Base-by-base conservation (phyloP, 2,888 invertebrate species). In the Diarsia rubi region DNA sequence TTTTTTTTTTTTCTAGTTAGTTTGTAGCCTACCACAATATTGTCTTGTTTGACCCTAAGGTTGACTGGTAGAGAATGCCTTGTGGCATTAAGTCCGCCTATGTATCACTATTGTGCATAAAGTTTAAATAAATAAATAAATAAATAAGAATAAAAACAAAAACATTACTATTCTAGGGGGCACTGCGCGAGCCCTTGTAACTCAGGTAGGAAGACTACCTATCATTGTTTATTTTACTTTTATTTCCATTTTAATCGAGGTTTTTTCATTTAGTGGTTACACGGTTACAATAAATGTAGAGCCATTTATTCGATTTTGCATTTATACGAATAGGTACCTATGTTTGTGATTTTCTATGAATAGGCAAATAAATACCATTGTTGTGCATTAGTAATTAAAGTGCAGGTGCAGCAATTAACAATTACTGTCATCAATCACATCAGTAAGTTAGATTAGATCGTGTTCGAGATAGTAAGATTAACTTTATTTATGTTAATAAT, bases 361-460 rank as follows among this genome's bases (percentile, higher is more conserved):
- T 27, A 19, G 2, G 27, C 19, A 47, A 14, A 3, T 45, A 27
- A 14, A 1, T 44, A 69, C 19, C 9, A 70, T 42, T 42, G 5
- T 63, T 68, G 6, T 42, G 44, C 16, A 63, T 80, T 57, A 45
- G 6, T 73, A 44, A 63, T 73, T 65, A 27, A 73, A 37, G 24
- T 49, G 81, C 52, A 78, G 65, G 66, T 77, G 77, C 62, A 64
- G 60, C 31, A n/a, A 44, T 49, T 68, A 68, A 66, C 60, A 82
- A 68, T 64, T 31, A 73, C 37, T 47, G 64, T 82, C 77, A 57
- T 82, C 69, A 81, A 76, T 82, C 82, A 84, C 63, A 81, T 84
- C 76, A 47, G 37, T 60, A 47, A 60, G 8, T 54, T 2, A 47
- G 77, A 72, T 82, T 60, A 81, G 77, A 82, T 82, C 60, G 57